phyloP scores from a whole-genome alignment of 1,140 invertebrate genomes.

The Helicoverpa zea region DNA sequence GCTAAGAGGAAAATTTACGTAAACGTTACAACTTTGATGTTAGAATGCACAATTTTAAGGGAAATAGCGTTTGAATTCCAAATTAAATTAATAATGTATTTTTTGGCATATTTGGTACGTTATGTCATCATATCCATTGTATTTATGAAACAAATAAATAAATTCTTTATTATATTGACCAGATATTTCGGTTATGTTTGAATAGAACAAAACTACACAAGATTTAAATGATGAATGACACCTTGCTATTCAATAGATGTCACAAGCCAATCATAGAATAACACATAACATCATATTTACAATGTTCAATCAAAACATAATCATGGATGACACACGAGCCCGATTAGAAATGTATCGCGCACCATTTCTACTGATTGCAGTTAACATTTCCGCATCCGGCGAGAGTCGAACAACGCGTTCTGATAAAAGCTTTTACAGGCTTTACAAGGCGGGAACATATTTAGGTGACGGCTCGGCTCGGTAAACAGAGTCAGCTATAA shows the following conservation, averaged over 20 bases:
- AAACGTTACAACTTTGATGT: conserved; percentile 35
- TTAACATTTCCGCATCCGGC: conserved; percentile 54
- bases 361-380: conserved; percentile 51
- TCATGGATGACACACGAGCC: not conserved
- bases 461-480: conserved; percentile 62
- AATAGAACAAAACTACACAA: not conserved
- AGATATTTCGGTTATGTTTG: too few relatives aligned
- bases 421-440: conserved; percentile 52
- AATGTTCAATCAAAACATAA: conserved; percentile 4
- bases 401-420: conserved; percentile 46
- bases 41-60: not conserved
- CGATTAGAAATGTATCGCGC: conserved; percentile 42
- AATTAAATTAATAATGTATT: not conserved
- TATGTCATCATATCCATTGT: not conserved
- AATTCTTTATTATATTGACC: too few relatives aligned
- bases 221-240: not conserved
- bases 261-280: not conserved
- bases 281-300: conserved; percentile 18
- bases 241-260: not conserved
- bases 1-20: conserved; percentile 31
- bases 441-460: conserved; percentile 60
- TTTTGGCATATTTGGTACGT: not conserved
- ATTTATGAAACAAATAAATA: not conserved
- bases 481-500: conserved; percentile 74
- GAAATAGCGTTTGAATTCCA: not conserved